A percentile compares a stretch with the other conserved stretches of the same genome.
phyloP scores from a whole-genome alignment of 2,888 invertebrate species.

The Alcis repandata region DNA sequence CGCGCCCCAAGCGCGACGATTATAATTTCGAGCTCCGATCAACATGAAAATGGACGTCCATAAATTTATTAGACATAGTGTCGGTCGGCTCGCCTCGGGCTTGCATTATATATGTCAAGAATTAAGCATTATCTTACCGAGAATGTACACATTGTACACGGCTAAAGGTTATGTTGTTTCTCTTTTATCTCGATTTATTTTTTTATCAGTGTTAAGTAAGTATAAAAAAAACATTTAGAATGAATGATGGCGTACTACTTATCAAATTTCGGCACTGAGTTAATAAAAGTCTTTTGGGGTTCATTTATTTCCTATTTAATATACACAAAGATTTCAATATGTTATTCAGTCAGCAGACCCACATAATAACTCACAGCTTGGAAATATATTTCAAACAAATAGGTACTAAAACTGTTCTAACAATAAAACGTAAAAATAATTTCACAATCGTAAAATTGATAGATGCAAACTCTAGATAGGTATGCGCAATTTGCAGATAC shows the following conservation, averaged over 20 bases:
- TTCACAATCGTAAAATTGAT: slow-evolving; percentile 40
- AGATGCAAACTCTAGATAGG: slow-evolving; percentile 57
- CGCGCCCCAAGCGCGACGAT: slow-evolving; percentile 82
- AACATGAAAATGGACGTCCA: slow-evolving; percentile 85
- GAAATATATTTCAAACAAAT: not conserved
- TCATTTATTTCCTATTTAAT: not conserved
- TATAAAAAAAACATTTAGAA: too few species aligned
- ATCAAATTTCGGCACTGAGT: too few species aligned
- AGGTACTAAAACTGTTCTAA: too few species aligned
- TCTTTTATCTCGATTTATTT: slow-evolving; percentile 51
- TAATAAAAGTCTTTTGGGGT: not conserved
- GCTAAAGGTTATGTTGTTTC: slow-evolving; percentile 66
- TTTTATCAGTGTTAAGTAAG: too few species aligned
- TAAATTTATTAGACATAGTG: slow-evolving; percentile 87
- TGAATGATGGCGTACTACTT: too few species aligned
- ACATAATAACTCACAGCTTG: not conserved
- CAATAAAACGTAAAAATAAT: slow-evolving; percentile 22
- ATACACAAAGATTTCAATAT: not conserved
- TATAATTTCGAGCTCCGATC: slow-evolving; percentile 85
- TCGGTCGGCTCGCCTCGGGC: slow-evolving; percentile 80
- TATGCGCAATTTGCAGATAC: slow-evolving; percentile 72
- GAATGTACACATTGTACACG: slow-evolving; percentile 63
- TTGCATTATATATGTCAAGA: slow-evolving; percentile 85
- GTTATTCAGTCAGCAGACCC: not conserved
- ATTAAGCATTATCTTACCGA: slow-evolving; percentile 83